A percentile compares a stretch with the other conserved stretches of the same genome.
Evolutionary conservation across 2,888 invertebrate species (phyloP).

Genomic region (Andrena dorsata): DNA sequence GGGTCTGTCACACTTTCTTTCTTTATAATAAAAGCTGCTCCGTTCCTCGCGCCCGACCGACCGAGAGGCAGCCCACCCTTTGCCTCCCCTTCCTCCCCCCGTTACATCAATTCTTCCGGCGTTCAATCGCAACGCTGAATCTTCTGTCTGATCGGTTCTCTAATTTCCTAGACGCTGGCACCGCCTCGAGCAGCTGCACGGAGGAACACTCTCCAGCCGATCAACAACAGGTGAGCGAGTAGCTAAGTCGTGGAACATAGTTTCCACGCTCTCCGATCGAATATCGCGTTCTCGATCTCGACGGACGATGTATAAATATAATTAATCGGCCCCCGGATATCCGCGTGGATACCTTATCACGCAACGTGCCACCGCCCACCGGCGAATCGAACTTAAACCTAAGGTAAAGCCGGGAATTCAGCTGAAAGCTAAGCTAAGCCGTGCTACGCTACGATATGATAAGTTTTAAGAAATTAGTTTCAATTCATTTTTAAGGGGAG

Average conservation of each 20-base stretch:
- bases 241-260: not conserved
- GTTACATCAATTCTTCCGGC: too few relatives aligned
- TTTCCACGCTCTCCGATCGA: not conserved
- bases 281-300: not conserved
- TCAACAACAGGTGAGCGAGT: constrained; percentile 73
- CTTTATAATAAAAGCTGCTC: not conserved
- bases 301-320: not conserved
- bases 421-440: too few relatives aligned
- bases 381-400: too few relatives aligned
- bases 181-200: constrained; percentile 75
- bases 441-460: too few relatives aligned
- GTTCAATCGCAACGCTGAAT: not conserved
- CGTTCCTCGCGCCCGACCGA: not conserved
- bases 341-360: constrained; percentile 23
- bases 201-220: constrained; percentile 78
- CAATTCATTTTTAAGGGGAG: too few relatives aligned
- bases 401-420: too few relatives aligned
- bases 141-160: not conserved
- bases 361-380: not conserved
- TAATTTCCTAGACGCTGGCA: constrained; percentile 74
- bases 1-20: constrained; percentile 69
- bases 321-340: constrained; percentile 26
- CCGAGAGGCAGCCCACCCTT: too few relatives aligned
- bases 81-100: too few relatives aligned
- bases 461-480: too few relatives aligned